Percentiles rank a stretch among this genome's conserved stretches.
These are phyloP conservation scores for Lagothrix lagotricha DNA, from an alignment of 2,797 vertebrate species.

Conservation along the genomic window DNA sequence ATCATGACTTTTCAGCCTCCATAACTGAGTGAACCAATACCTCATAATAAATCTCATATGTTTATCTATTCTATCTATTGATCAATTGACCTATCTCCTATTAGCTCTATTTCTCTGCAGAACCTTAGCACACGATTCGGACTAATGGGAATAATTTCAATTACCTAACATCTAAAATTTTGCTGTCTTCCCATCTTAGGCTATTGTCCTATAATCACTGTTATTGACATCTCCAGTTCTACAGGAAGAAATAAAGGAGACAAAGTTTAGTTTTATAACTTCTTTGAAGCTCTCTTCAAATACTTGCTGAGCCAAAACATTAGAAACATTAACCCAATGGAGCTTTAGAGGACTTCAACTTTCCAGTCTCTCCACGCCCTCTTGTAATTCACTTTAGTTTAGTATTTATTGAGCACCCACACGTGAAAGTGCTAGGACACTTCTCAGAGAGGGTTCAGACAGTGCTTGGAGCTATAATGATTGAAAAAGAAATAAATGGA, in stretches of 20 bases:
- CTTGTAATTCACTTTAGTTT: background rate
- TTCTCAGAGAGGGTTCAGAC: background rate
- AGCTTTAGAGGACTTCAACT: conserved; percentile 1
- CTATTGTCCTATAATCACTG: background rate
- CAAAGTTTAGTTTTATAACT: background rate
- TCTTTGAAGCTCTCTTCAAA: conserved; percentile 20
- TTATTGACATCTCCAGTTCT: background rate
- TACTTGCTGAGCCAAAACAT: background rate
- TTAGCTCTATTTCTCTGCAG: background rate
- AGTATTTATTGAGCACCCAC: background rate
- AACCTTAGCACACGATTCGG: background rate
- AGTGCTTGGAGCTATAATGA: background rate
- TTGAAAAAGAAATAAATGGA: background rate
- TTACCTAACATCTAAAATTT: background rate
- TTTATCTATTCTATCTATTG: background rate
- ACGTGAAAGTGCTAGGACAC: background rate
- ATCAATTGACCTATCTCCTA: no score
- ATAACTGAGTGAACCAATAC: background rate
- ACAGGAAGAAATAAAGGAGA: background rate
- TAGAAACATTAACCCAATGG: background rate
- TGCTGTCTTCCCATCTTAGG: background rate
- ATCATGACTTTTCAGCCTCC: background rate
- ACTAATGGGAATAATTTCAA: background rate
- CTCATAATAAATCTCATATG: background rate
- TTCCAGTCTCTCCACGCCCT: background rate